A percentile compares a stretch with the other conserved stretches of the same genome.
Conservation (phyloP, 2,888 invertebrate genomes). For the Electrophaes corylata region DNA sequence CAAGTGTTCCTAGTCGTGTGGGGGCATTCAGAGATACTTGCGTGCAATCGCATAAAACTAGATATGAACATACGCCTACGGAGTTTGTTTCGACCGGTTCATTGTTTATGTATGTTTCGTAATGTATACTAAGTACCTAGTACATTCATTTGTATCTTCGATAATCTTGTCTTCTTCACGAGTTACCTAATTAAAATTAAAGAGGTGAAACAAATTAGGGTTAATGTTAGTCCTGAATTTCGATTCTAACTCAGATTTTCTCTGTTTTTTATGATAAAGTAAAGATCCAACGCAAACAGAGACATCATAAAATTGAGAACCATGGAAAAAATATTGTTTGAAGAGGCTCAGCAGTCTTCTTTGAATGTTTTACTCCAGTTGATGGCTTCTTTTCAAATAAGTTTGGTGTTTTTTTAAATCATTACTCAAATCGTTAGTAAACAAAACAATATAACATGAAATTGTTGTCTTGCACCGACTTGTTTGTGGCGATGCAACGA, state of each 20-base stretch:
- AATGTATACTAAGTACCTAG: not conserved
- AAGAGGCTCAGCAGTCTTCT: too few relatives aligned
- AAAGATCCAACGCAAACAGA: too few relatives aligned
- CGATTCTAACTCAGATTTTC: not conserved
- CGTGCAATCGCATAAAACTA: constrained; percentile 16
- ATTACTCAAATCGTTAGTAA: constrained; percentile 1
- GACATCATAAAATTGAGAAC: too few relatives aligned
- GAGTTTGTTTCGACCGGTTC: constrained; percentile 15
- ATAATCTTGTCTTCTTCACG: not conserved
- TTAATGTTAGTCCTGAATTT: not conserved
- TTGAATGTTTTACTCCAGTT: too few relatives aligned
- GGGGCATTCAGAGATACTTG: constrained; percentile 19
- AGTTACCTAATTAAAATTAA: not conserved
- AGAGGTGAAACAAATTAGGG: not conserved
- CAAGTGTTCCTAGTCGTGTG: constrained; percentile 10
- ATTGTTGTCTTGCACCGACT: too few relatives aligned
- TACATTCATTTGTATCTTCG: not conserved
- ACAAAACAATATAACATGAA: constrained; percentile 2
- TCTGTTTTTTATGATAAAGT: not conserved
- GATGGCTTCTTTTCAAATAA: too few relatives aligned
- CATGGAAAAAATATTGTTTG: too few relatives aligned
- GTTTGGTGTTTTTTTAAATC: too few relatives aligned
- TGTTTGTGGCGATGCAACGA: constrained; percentile 16
- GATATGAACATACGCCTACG: constrained; percentile 14
- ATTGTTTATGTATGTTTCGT: constrained; percentile 10